Conservation (phyloP, 2,888 invertebrate species). For the Crossocerus cetratus region DNA sequence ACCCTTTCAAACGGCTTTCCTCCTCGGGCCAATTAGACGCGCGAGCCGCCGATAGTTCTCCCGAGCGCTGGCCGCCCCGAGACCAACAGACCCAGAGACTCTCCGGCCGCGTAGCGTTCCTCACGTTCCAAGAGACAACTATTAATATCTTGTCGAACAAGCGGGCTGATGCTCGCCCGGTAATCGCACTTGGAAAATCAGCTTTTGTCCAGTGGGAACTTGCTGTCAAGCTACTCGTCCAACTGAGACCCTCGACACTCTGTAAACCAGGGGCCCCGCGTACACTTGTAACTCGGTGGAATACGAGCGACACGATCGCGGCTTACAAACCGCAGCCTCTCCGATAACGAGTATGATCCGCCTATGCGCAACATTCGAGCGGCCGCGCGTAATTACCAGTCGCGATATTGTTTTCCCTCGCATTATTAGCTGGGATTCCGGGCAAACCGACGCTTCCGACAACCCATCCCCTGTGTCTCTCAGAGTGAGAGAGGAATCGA, state of each 20-base stretch:
- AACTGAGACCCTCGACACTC: no score
- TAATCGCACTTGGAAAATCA: no score
- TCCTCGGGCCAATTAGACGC: background rate
- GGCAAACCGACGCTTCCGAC: conserved; percentile 30
- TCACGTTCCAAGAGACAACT: no score
- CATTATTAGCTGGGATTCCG: conserved; percentile 54
- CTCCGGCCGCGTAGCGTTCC: no score
- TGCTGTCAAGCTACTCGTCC: no score
- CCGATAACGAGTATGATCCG: conserved; percentile 50
- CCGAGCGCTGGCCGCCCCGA: no score
- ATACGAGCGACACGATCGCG: conserved; percentile 1
- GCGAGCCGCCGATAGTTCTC: no score
- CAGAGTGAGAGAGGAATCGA: conserved; percentile 15
- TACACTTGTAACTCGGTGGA: background rate
- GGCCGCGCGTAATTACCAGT: conserved; percentile 46
- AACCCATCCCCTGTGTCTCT: background rate
- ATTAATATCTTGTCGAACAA: no score
- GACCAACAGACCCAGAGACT: no score
- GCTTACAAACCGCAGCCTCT: conserved; percentile 43
- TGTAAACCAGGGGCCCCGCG: background rate
- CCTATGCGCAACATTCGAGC: conserved; percentile 22
- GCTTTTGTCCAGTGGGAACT: no score
- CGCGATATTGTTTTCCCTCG: conserved; percentile 56
- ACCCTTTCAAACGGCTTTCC: background rate
- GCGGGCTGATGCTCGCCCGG: no score